These are phyloP conservation scores for Pristionchus mayeri DNA, from an alignment of 2,888 invertebrate genomes.

Conservation along the genomic window DNA sequence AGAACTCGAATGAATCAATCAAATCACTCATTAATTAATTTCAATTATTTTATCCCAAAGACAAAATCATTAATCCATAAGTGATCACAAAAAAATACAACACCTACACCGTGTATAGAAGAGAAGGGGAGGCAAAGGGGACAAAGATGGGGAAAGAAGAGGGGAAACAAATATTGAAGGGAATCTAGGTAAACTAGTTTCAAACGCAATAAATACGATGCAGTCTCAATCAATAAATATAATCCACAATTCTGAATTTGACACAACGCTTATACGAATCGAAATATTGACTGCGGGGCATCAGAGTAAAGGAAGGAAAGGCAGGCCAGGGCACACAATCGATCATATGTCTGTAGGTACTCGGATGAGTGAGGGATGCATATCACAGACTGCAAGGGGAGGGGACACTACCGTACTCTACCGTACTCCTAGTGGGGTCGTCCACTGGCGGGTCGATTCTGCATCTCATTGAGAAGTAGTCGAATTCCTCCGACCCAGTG, in stretches of 20 bases:
- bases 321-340: neutral
- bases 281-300: too few species aligned
- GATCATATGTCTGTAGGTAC: slow-evolving; percentile 8
- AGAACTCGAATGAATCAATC: neutral
- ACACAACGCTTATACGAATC: slow-evolving; percentile 21
- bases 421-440: neutral
- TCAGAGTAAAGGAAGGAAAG: neutral
- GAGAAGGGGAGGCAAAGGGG: neutral
- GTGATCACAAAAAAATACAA: slow-evolving; percentile 8
- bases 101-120: slow-evolving; percentile 44
- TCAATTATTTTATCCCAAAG: slow-evolving; percentile 42
- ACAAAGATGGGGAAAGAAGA: neutral
- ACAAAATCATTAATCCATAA: slow-evolving; percentile 30
- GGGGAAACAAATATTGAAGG: neutral
- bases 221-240: slow-evolving; percentile 20
- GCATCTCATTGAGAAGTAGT: neutral
- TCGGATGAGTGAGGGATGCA: neutral
- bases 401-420: neutral
- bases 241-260: neutral
- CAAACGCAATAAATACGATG: neutral
- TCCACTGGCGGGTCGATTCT: neutral
- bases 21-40: too few species aligned
- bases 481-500: slow-evolving; percentile 19
- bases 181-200: slow-evolving; percentile 40
- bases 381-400: neutral